These are phyloP conservation scores for Nowickia ferox DNA, from an alignment of 2,888 invertebrate species.

Conservation along the genomic window DNA sequence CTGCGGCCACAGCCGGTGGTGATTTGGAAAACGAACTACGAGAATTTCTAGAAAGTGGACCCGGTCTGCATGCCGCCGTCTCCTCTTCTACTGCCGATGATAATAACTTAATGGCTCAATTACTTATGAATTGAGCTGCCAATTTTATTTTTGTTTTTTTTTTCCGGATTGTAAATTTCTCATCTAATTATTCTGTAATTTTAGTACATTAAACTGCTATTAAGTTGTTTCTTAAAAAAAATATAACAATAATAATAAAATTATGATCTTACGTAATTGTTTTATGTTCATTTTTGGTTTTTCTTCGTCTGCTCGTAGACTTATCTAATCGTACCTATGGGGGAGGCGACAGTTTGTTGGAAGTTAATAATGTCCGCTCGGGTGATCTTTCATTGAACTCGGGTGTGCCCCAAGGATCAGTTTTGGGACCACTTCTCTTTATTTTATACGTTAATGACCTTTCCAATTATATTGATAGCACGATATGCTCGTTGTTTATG, in stretches of 20 bases:
- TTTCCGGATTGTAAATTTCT: conserved; percentile 18
- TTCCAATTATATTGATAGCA: too few species aligned
- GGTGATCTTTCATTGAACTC: too few species aligned
- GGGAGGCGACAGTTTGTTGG: too few species aligned
- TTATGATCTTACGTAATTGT: neutral
- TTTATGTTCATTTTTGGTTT: too few species aligned
- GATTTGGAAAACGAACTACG: conserved; percentile 88
- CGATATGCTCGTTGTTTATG: too few species aligned
- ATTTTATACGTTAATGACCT: too few species aligned
- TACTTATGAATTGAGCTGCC: conserved; percentile 77
- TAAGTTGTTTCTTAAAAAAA: neutral
- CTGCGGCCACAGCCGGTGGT: conserved; percentile 76
- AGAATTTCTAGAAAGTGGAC: conserved; percentile 89
- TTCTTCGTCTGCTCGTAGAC: too few species aligned
- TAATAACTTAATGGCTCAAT: conserved; percentile 80
- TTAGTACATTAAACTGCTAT: conserved; percentile 1
- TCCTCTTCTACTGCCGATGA: conserved; percentile 81
- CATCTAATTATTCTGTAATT: conserved; percentile 20
- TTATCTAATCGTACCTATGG: too few species aligned
- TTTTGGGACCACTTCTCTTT: too few species aligned
- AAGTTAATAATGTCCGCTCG: too few species aligned
- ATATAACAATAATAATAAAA: conserved; percentile 13
- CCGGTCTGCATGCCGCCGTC: conserved; percentile 82
- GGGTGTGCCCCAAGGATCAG: too few species aligned
- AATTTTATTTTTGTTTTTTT: neutral